phyloP scores from a whole-genome alignment of 2,888 invertebrate genomes.

The Leucophora obtusa region DNA sequence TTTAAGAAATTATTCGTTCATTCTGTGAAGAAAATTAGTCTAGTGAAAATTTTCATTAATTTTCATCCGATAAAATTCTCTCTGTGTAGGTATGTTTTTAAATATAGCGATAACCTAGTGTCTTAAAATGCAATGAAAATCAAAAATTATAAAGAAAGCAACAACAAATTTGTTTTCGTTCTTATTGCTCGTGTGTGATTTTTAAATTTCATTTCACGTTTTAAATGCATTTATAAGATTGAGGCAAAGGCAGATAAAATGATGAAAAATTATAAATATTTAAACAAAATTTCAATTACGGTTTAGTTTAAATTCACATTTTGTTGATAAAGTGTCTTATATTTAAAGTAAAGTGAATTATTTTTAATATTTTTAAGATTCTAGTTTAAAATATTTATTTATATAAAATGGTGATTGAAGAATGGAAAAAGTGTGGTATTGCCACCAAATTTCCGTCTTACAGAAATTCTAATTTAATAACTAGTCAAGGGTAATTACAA shows the following conservation, averaged over 20 bases:
- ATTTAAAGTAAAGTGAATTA: neutral
- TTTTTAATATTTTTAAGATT: neutral
- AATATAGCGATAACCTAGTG: too few species aligned
- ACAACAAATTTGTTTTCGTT: too few species aligned
- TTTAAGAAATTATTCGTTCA: too few species aligned
- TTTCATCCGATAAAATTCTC: too few species aligned
- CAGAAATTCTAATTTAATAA: constrained; percentile 72
- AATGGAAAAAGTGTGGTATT: constrained; percentile 75
- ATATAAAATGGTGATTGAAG: constrained; percentile 70
- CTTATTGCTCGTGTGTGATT: too few species aligned
- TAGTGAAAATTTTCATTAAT: too few species aligned
- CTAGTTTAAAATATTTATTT: neutral
- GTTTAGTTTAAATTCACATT: constrained; percentile 34
- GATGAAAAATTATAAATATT: constrained; percentile 43
- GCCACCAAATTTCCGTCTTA: constrained; percentile 77
- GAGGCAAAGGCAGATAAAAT: neutral
- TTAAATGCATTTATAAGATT: too few species aligned
- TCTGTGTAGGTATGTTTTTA: too few species aligned
- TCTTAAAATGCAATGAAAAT: too few species aligned
- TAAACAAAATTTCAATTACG: constrained; percentile 11
- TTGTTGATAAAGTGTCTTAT: neutral
- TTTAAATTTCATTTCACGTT: too few species aligned
- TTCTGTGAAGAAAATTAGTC: too few species aligned
- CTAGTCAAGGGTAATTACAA: constrained; percentile 69
- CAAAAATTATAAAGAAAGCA: too few species aligned